These are phyloP conservation scores for Ammodytes dubius DNA, from an alignment of 2,113 vertebrate species.

Conservation along the genomic window DNA sequence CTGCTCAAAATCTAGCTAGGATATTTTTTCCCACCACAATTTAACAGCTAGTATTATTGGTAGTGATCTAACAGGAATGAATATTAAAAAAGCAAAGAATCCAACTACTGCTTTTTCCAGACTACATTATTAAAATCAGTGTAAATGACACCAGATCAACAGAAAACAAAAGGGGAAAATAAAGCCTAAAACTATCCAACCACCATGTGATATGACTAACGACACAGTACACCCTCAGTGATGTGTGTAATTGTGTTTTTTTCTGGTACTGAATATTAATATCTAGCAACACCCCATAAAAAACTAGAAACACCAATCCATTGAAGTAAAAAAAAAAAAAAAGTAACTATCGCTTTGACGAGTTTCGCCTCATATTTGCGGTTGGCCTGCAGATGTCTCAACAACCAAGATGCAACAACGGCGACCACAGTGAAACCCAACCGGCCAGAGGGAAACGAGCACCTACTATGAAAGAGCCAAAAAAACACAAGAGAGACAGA, in stretches of 20 bases:
- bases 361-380: slow-evolving; percentile 54
- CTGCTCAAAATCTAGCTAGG: slow-evolving; percentile 66
- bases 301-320: slow-evolving; percentile 78
- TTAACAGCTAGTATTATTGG: slow-evolving; percentile 70
- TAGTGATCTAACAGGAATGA: slow-evolving; percentile 81
- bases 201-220: slow-evolving; percentile 74
- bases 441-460: slow-evolving; percentile 56
- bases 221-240: slow-evolving; percentile 70
- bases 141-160: slow-evolving; percentile 78
- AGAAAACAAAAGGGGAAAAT: slow-evolving; percentile 67
- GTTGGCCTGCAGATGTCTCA: slow-evolving; percentile 12
- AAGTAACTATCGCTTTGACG: slow-evolving; percentile 63
- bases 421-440: slow-evolving; percentile 19
- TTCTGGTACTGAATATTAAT: slow-evolving; percentile 71
- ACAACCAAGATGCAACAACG: slow-evolving; percentile 26
- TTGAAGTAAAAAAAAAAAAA: slow-evolving; percentile 56
- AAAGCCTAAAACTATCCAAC: slow-evolving; percentile 73
- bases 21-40: slow-evolving; percentile 61
- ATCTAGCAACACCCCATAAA: slow-evolving; percentile 78
- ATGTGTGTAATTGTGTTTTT: slow-evolving; percentile 67
- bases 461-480: slow-evolving; percentile 54
- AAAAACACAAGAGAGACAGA: slow-evolving; percentile 63
- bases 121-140: slow-evolving; percentile 76
- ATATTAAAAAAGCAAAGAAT: slow-evolving; percentile 72
- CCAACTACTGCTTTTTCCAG: slow-evolving; percentile 66